These are phyloP conservation scores for Xanthia icteritia DNA, from an alignment of 2,888 invertebrate species.

Conservation along the genomic window DNA sequence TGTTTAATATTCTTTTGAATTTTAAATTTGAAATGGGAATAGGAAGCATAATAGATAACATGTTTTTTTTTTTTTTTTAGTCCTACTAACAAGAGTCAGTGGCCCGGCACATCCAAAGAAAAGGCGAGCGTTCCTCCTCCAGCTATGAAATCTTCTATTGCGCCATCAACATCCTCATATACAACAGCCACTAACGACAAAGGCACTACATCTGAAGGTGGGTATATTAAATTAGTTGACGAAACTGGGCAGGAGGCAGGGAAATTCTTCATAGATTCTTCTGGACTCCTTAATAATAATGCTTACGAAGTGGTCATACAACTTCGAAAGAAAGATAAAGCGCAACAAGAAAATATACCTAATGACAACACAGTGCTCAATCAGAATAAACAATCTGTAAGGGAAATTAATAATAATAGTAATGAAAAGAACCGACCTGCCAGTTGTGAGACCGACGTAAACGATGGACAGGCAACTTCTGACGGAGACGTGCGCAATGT, in stretches of 20 bases:
- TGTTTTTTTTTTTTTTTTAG: slow-evolving; percentile 41
- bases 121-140: slow-evolving; percentile 19
- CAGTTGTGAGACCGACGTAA: slow-evolving; percentile 10
- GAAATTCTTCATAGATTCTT: slow-evolving; percentile 85
- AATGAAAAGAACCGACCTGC: slow-evolving; percentile 17
- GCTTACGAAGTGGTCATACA: slow-evolving; percentile 87
- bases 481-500: slow-evolving; percentile 22
- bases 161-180: slow-evolving; percentile 77
- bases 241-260: slow-evolving; percentile 79
- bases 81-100: slow-evolving; percentile 38
- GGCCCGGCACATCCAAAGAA: slow-evolving; percentile 44
- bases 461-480: slow-evolving; percentile 10
- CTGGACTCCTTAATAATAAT: slow-evolving; percentile 82
- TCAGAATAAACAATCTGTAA: slow-evolving; percentile 8
- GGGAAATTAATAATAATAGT: slow-evolving; percentile 15
- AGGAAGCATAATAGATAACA: background rate
- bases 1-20: background rate
- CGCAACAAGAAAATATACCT: slow-evolving; percentile 56
- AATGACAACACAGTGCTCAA: slow-evolving; percentile 41
- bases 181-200: slow-evolving; percentile 76
- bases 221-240: slow-evolving; percentile 79
- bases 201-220: slow-evolving; percentile 69
- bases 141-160: slow-evolving; percentile 65
- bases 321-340: slow-evolving; percentile 81
- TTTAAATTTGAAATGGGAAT: background rate